These are phyloP conservation scores for Torymus aiolomorphi DNA, from an alignment of 2,888 invertebrate genomes.

Conservation along the genomic window DNA sequence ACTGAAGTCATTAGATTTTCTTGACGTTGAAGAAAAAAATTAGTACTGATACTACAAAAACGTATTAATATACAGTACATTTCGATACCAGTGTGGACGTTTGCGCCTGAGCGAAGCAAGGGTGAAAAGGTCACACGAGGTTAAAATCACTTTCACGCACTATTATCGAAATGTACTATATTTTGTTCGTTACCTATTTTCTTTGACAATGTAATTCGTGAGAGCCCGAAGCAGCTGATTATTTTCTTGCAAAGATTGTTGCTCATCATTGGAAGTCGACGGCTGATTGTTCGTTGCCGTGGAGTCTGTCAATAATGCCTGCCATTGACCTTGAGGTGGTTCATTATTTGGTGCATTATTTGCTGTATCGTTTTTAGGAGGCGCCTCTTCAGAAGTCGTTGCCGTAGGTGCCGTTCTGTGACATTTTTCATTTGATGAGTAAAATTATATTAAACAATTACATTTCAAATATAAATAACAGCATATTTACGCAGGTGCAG, in stretches of 20 bases:
- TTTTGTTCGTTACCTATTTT: constrained; percentile 74
- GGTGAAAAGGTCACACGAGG: too few species aligned
- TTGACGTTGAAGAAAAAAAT: too few species aligned
- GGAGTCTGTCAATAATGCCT: constrained; percentile 63
- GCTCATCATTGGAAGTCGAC: constrained; percentile 70
- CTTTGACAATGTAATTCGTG: constrained; percentile 84
- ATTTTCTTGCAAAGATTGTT: constrained; percentile 81
- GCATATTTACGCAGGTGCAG: constrained; percentile 28
- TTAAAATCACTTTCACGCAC: too few species aligned
- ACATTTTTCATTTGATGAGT: constrained; percentile 16
- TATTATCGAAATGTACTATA: too few species aligned
- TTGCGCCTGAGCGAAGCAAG: too few species aligned
- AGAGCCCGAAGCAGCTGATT: constrained; percentile 83
- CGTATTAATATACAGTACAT: too few species aligned
- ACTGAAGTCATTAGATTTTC: constrained; percentile 69
- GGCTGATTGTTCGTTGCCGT: constrained; percentile 62
- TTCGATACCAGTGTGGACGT: too few species aligned
- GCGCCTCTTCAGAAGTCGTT: constrained; percentile 62
- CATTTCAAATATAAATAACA: constrained; percentile 42
- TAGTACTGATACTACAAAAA: too few species aligned
- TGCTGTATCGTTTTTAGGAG: constrained; percentile 66
- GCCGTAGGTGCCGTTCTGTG: constrained; percentile 56
- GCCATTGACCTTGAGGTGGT: constrained; percentile 66
- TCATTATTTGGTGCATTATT: constrained; percentile 64
- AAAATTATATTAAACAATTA: constrained; percentile 1